Percentiles rank a stretch among this genome's conserved stretches.
Evolutionary conservation across 2,113 vertebrate species (phyloP).

Genomic region (Aegotheles bennettii): DNA sequence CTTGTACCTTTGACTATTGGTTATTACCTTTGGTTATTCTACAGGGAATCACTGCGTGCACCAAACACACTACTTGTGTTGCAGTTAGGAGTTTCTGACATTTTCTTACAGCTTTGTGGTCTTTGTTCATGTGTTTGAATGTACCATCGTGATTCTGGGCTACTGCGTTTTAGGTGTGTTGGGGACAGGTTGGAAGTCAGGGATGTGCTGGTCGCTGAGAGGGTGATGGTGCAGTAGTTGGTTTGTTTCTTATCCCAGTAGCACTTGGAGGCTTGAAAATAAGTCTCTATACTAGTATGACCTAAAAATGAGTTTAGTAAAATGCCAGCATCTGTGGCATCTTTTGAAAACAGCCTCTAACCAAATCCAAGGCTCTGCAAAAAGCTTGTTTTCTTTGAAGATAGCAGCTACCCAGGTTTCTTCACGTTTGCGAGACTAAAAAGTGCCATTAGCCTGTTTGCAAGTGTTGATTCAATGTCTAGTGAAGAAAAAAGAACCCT

Average conservation of each 20-base stretch:
- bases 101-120: neutral
- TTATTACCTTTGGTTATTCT: neutral
- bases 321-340: neutral
- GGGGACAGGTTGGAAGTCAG: neutral
- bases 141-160: neutral
- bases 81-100: neutral
- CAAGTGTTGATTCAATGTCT: neutral
- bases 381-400: neutral
- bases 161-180: neutral
- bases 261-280: neutral
- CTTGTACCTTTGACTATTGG: neutral
- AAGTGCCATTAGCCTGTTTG: neutral
- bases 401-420: neutral
- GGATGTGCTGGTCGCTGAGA: fast-evolving
- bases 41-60: neutral
- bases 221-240: neutral
- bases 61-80: neutral
- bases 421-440: neutral
- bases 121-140: neutral
- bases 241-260: neutral
- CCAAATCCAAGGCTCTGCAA: neutral
- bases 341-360: neutral
- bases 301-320: neutral
- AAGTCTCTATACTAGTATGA: neutral
- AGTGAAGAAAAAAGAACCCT: neutral